These are phyloP conservation scores for Zelostemma sp. DNA, from an alignment of 1,140 invertebrate genomes.

Conservation along the genomic window DNA sequence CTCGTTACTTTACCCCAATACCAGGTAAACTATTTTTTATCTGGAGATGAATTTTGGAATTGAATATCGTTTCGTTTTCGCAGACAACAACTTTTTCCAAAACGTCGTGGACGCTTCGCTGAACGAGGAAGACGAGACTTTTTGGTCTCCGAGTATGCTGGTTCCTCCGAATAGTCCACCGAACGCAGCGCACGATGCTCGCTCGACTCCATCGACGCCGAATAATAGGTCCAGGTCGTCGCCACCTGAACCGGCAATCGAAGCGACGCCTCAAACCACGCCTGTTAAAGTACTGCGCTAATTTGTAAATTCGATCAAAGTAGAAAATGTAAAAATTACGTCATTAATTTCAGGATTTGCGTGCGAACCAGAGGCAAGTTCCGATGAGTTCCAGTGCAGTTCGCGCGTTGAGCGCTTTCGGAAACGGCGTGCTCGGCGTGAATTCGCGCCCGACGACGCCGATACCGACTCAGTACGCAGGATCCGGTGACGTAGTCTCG, in stretches of 20 bases:
- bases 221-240: constrained; percentile 71
- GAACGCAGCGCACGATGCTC: constrained; percentile 51
- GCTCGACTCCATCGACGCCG: constrained; percentile 64
- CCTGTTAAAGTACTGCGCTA: constrained; percentile 82
- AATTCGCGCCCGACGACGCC: constrained; percentile 66
- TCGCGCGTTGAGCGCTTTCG: constrained; percentile 73
- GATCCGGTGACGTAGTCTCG: constrained; percentile 42
- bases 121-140: constrained; percentile 59
- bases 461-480: constrained; percentile 23
- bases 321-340: too few species aligned
- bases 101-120: constrained; percentile 42
- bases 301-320: not conserved
- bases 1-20: constrained; percentile 61
- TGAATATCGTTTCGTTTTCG: constrained; percentile 10
- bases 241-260: constrained; percentile 85
- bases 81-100: constrained; percentile 45
- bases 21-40: constrained; percentile 40
- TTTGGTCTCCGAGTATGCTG: constrained; percentile 68
- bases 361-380: constrained; percentile 50
- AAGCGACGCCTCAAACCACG: constrained; percentile 90
- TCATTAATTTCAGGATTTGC: too few species aligned
- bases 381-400: constrained; percentile 74
- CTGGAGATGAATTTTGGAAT: too few species aligned
- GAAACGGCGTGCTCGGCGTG: constrained; percentile 56
- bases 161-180: constrained; percentile 61